A percentile compares a stretch with the other conserved stretches of the same genome.
These are phyloP conservation scores for Autographa gamma DNA, from an alignment of 2,888 invertebrate species.

Conservation along the genomic window DNA sequence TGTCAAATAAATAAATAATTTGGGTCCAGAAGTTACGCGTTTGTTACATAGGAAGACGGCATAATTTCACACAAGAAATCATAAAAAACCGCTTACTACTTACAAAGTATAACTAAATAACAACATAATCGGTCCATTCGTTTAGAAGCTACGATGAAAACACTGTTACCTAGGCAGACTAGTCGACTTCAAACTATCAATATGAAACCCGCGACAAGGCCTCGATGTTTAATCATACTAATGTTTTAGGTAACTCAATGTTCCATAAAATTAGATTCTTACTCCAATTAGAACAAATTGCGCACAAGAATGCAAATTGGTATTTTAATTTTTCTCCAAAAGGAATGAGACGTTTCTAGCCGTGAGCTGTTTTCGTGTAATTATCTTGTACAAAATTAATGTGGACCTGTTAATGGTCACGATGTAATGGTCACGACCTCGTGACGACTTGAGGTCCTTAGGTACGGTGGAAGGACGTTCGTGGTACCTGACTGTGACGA, in stretches of 20 bases:
- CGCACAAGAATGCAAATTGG: conserved; percentile 52
- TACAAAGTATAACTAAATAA: too few species aligned
- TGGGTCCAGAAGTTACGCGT: too few species aligned
- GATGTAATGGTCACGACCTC: conserved; percentile 56
- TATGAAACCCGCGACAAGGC: too few species aligned
- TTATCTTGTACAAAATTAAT: conserved; percentile 70
- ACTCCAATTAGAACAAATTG: conserved; percentile 37
- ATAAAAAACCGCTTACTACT: too few species aligned
- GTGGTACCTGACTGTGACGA: background rate
- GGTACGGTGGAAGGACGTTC: background rate
- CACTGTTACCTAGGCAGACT: too few species aligned
- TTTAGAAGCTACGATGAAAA: too few species aligned
- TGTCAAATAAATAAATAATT: too few species aligned
- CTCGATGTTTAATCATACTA: background rate
- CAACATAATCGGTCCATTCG: too few species aligned
- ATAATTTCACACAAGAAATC: too few species aligned
- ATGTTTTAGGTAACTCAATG: conserved; percentile 13
- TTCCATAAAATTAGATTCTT: conserved; percentile 21
- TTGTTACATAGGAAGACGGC: too few species aligned
- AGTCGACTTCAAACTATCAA: too few species aligned
- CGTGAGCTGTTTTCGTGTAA: conserved; percentile 63
- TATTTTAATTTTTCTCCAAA: conserved; percentile 52
- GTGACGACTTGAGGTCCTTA: conserved; percentile 30
- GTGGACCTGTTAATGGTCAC: conserved; percentile 63
- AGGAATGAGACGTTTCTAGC: conserved; percentile 48